Conservation (phyloP, 2,888 invertebrate species). For the Heliconius ismenius region DNA sequence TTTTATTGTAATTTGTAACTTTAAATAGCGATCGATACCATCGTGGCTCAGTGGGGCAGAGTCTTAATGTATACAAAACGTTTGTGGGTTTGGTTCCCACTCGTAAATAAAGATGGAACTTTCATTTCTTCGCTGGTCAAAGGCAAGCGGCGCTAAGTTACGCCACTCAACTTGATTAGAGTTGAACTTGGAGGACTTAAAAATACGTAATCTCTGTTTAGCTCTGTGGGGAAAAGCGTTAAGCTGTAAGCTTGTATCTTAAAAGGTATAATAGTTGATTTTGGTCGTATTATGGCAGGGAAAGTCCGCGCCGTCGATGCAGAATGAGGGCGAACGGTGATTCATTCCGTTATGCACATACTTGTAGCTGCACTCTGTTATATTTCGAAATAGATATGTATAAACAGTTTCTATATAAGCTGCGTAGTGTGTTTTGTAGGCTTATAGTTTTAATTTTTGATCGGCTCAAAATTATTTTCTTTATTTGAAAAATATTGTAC, state of each 20-base stretch:
- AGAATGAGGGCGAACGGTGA: conserved; percentile 56
- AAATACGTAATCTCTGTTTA: background rate
- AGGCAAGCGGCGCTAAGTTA: no score
- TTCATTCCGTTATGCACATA: conserved; percentile 44
- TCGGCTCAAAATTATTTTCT: no score
- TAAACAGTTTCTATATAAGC: background rate
- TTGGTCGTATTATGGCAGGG: conserved; percentile 46
- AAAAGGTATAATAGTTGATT: conserved; percentile 23
- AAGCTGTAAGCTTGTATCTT: background rate
- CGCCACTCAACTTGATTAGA: background rate
- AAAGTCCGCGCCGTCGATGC: conserved; percentile 58
- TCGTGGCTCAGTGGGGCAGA: no score
- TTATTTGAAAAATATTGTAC: no score
- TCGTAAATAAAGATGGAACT: no score
- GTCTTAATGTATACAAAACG: no score
- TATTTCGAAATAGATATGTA: background rate
- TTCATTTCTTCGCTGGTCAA: no score
- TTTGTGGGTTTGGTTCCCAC: no score
- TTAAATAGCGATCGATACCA: background rate
- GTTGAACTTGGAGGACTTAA: background rate
- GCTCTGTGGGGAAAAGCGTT: background rate
- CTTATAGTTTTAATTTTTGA: background rate
- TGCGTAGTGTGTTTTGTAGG: background rate
- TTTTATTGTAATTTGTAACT: background rate
- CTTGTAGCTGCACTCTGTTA: conserved; percentile 17